phyloP scores from a whole-genome alignment of 2,113 vertebrate genomes.

The Neotoma lepida region DNA sequence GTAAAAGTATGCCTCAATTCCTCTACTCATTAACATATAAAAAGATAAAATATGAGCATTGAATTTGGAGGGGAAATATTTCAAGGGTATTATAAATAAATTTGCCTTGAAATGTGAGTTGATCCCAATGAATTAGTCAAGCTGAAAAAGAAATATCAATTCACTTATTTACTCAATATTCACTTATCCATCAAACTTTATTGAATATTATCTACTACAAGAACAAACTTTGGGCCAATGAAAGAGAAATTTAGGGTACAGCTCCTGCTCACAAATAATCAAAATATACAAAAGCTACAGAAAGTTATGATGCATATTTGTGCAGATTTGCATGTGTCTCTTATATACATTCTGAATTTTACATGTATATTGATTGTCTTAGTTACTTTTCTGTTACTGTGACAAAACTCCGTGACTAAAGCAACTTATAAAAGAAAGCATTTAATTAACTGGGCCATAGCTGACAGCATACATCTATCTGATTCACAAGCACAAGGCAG shows the following conservation, averaged over 20 bases:
- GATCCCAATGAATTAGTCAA: conserved; percentile 39
- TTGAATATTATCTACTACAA: neutral
- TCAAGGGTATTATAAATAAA: neutral
- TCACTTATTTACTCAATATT: conserved; percentile 46
- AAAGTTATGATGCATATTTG: conserved; percentile 11
- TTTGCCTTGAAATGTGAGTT: neutral
- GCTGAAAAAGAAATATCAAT: neutral
- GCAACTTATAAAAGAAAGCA: neutral
- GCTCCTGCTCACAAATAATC: neutral
- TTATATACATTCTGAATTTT: neutral
- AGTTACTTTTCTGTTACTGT: neutral
- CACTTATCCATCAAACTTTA: neutral
- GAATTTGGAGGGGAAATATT: neutral
- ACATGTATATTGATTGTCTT: neutral
- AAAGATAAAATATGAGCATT: conserved; percentile 11
- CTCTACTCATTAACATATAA: neutral
- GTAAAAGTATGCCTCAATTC: neutral
- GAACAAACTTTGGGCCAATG: neutral
- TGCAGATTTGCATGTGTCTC: neutral
- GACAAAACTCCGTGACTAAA: neutral
- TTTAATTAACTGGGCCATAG: neutral
- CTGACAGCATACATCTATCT: neutral
- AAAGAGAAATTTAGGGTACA: neutral
- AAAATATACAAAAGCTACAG: conserved; percentile 30
- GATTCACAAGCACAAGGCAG: neutral